phyloP scores from a whole-genome alignment of 64 coral and sea anemone genomes.

The Stylophora pistillata region DNA sequence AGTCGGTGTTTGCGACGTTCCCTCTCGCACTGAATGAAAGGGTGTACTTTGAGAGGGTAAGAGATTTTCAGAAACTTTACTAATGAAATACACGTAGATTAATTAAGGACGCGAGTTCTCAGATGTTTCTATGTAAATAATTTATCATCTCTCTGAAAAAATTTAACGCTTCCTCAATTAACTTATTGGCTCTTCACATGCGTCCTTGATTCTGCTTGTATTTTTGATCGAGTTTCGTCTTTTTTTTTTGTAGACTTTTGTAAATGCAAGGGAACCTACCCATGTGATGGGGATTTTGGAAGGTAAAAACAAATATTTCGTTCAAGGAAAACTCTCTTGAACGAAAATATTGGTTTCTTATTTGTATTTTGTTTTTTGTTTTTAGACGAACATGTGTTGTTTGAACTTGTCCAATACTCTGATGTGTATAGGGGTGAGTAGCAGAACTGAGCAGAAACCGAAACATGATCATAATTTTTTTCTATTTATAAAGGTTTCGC shows the following conservation, averaged over 20 bases:
- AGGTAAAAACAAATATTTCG: background rate
- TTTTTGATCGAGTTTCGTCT: background rate
- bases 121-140: conserved; percentile 18
- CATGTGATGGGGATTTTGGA: conserved; percentile 41
- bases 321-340: background rate
- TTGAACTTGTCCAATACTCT: conserved; percentile 79
- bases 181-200: background rate
- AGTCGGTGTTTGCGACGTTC: conserved; percentile 95
- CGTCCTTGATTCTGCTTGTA: background rate
- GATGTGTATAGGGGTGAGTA: conserved; percentile 61
- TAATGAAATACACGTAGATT: background rate
- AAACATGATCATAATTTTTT: too few species aligned
- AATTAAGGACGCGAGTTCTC: background rate
- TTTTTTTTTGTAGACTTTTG: conserved; percentile 31
- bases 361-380: background rate
- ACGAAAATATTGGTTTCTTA: background rate
- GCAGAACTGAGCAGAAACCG: background rate
- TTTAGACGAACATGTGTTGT: conserved; percentile 75
- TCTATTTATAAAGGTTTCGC: too few species aligned
- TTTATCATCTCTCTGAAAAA: background rate
- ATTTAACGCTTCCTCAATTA: background rate
- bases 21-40: conserved; percentile 95
- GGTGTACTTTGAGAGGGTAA: conserved; percentile 85
- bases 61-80: background rate
- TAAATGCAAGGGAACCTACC: conserved; percentile 23